A percentile compares a stretch with the other conserved stretches of the same genome.
phyloP scores from a whole-genome alignment of 1,140 invertebrate genomes.

The Drosophila aff. region DNA sequence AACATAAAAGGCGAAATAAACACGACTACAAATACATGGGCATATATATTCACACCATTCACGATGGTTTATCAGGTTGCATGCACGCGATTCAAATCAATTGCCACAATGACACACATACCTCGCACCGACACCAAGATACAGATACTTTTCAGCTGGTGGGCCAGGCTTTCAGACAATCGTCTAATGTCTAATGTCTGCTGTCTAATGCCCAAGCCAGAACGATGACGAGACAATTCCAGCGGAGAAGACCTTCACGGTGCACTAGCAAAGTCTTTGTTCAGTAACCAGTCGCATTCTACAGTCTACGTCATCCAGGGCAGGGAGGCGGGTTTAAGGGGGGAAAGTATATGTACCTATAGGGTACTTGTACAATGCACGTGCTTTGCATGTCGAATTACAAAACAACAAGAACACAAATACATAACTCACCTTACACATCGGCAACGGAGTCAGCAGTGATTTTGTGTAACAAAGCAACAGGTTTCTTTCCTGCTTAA shows the following conservation, averaged over 20 bases:
- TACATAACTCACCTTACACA: slow-evolving; percentile 50
- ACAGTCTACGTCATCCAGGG: slow-evolving; percentile 32
- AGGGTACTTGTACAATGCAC: slow-evolving; percentile 40
- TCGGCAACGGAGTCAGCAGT: slow-evolving; percentile 27
- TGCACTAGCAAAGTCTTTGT: slow-evolving; percentile 33
- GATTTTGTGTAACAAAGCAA: slow-evolving; percentile 27
- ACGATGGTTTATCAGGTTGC: slow-evolving; percentile 63
- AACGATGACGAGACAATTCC: slow-evolving; percentile 58
- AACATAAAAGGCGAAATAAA: slow-evolving; percentile 39
- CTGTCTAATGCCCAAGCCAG: slow-evolving; percentile 35
- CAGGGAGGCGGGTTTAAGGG: background rate
- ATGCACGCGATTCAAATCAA: slow-evolving; percentile 74
- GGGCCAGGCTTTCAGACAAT: slow-evolving; percentile 26
- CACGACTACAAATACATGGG: slow-evolving; percentile 15
- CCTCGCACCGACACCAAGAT: slow-evolving; percentile 8
- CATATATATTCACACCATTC: slow-evolving; percentile 54
- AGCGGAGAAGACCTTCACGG: slow-evolving; percentile 70
- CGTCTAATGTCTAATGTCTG: slow-evolving; percentile 32
- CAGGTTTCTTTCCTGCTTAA: slow-evolving; percentile 27
- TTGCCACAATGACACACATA: slow-evolving; percentile 80
- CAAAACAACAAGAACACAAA: slow-evolving; percentile 51
- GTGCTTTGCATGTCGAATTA: slow-evolving; percentile 74
- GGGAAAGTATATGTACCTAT: background rate
- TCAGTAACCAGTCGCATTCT: slow-evolving; percentile 17
- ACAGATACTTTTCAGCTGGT: slow-evolving; percentile 26